Conservation (phyloP, 2,797 vertebrate species). For the Pseudotriccus pelzelni region DNA sequence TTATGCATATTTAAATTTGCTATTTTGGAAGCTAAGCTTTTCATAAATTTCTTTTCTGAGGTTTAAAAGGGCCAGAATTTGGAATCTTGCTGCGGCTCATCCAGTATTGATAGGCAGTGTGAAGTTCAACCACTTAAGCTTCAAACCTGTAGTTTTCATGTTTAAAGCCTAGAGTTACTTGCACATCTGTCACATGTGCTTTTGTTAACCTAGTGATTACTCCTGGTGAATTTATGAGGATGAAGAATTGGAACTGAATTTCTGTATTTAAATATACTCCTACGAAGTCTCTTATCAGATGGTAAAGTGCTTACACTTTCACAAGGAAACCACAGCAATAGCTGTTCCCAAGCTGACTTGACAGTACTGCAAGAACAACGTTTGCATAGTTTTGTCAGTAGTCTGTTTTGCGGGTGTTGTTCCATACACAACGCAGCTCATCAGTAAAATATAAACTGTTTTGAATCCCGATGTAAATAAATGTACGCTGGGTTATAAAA, state of each 20-base stretch:
- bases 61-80: background rate
- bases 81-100: background rate
- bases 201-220: background rate
- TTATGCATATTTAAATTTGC: background rate
- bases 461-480: background rate
- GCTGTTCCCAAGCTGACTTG: slow-evolving; percentile 57
- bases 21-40: background rate
- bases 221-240: background rate
- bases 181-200: background rate
- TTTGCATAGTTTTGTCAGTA: slow-evolving; percentile 11
- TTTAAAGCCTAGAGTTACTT: background rate
- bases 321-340: slow-evolving; percentile 51
- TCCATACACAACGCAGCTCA: background rate
- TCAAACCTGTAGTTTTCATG: background rate
- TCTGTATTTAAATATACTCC: slow-evolving; percentile 29
- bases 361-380: background rate
- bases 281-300: slow-evolving; percentile 48
- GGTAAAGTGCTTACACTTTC: slow-evolving; percentile 39
- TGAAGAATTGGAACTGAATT: background rate
- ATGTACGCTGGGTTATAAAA: background rate
- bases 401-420: slow-evolving; percentile 15
- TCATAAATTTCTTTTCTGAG: background rate
- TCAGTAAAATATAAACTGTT: background rate
- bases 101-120: background rate
- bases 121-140: background rate